Evolutionary conservation across 2,113 vertebrate species (phyloP), one percentile per base, ranked within the genome.

Genomic region (Lophochroa leadbeateri): DNA sequence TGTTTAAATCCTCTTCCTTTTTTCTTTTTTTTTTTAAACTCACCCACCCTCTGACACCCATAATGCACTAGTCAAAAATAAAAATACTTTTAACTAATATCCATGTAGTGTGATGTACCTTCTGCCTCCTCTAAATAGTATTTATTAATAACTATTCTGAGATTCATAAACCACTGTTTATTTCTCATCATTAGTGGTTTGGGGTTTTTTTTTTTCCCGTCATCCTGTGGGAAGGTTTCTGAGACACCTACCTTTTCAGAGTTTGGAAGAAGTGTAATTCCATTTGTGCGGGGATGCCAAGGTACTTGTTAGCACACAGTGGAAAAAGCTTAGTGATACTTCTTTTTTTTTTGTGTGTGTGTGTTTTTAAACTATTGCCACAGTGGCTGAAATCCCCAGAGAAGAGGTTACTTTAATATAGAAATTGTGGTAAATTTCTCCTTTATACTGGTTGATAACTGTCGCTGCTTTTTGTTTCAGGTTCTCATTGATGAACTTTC

Each of bases 401-500:
- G 53, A 37, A 64, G 33, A 64, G 68, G 5, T 70, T 33, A 53
- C 19, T 17, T 67, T 81, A 50, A 28, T 55, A 31, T 21, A 72
- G 65, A 86, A 88, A 50, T 27, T 19, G 39, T 92, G 53, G 5
- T 44, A 78, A 92, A 25, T 87, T 80, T 33, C 17, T 92, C 16
- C 25, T 88, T 78, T 94, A 64, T 90, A 33, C 43, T 83, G 44
- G 13, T 37, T 78, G 37, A 79, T 94, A 65, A 64, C 24, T 94
- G 21, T 82, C 1, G 1, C 74, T 80, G 33, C 17, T 70, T 96
- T 87, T 75, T 92, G 12, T 94, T 95, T 41, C 97, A 99, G 99
- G 96, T 99, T 94, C 98, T 99, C 74, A 98, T 99, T 1, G 99
- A 99, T 86, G 99, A 99, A 97, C 98, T 99, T 50, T 98, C 98